A percentile compares a stretch with the other conserved stretches of the same genome.
phyloP scores from a whole-genome alignment of 2,113 vertebrate species.

The Cinclus mexicanus region DNA sequence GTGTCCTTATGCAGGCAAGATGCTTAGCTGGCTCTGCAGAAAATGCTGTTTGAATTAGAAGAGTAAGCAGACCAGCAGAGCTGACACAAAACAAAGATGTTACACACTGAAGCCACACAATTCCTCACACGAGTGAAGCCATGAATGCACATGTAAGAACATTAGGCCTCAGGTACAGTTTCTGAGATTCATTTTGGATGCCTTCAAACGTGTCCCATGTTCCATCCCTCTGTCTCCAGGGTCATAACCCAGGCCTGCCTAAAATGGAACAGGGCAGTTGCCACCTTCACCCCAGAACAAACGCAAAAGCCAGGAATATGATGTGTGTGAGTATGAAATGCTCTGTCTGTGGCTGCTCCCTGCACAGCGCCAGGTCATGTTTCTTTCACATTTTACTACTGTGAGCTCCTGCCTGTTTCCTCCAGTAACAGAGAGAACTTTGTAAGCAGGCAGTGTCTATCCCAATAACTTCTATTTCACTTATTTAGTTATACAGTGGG shows the following conservation, averaged over 20 bases:
- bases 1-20: neutral
- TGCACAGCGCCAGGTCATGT: neutral
- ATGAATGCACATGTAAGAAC: fast-evolving
- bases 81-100: neutral
- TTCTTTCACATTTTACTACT: neutral
- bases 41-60: neutral
- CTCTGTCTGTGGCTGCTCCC: neutral
- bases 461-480: neutral
- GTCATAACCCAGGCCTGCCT: neutral
- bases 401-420: neutral
- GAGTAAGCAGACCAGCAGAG: neutral
- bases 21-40: neutral
- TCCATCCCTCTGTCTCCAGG: fast-evolving
- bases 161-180: neutral
- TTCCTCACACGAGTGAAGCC: fast-evolving
- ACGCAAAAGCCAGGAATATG: neutral
- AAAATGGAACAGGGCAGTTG: neutral
- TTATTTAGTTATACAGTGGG: neutral
- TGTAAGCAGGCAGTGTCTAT: neutral
- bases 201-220: fast-evolving
- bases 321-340: neutral
- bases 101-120: neutral
- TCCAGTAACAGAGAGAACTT: neutral
- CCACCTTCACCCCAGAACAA: neutral
- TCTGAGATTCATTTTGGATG: neutral